Percentiles rank a stretch among this genome's conserved stretches.
Conservation (phyloP, 2,888 invertebrate species). For the Euzophera pinguis region DNA sequence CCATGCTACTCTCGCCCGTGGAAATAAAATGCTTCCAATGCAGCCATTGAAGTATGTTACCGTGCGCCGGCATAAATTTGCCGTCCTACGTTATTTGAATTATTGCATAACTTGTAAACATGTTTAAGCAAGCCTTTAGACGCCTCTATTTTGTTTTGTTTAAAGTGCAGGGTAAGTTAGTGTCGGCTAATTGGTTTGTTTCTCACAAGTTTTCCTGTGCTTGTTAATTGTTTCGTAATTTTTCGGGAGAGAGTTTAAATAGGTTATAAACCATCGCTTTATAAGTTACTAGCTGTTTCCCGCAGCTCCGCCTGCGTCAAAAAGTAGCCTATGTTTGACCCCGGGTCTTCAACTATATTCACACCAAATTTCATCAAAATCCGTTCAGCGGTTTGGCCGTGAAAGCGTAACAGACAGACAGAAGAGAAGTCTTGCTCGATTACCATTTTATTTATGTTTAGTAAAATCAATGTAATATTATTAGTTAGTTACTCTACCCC, state of each 20-base stretch:
- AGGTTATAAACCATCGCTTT: no score
- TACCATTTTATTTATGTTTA: no score
- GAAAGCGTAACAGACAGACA: no score
- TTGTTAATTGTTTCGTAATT: neutral
- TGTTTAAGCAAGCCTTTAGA: slow-evolving; percentile 56
- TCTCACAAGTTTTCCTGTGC: neutral
- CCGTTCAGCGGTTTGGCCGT: no score
- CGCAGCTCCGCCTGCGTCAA: no score
- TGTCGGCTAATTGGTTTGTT: slow-evolving; percentile 8
- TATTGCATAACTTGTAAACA: slow-evolving; percentile 78
- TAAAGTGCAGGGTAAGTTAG: neutral
- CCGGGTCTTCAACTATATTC: no score
- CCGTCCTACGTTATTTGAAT: slow-evolving; percentile 71
- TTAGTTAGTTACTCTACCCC: no score
- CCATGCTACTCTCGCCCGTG: slow-evolving; percentile 51
- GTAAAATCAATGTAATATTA: no score
- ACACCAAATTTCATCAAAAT: no score
- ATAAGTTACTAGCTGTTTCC: no score
- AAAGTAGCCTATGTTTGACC: no score
- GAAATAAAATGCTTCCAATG: slow-evolving; percentile 76
- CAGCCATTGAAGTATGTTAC: slow-evolving; percentile 73
- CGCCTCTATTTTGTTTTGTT: slow-evolving; percentile 52
- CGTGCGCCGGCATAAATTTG: slow-evolving; percentile 73
- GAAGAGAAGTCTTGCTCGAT: no score
- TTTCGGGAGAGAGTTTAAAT: neutral